Evolutionary conservation across 2,797 vertebrate genomes (phyloP).

Genomic region (Naso thynnoides): DNA sequence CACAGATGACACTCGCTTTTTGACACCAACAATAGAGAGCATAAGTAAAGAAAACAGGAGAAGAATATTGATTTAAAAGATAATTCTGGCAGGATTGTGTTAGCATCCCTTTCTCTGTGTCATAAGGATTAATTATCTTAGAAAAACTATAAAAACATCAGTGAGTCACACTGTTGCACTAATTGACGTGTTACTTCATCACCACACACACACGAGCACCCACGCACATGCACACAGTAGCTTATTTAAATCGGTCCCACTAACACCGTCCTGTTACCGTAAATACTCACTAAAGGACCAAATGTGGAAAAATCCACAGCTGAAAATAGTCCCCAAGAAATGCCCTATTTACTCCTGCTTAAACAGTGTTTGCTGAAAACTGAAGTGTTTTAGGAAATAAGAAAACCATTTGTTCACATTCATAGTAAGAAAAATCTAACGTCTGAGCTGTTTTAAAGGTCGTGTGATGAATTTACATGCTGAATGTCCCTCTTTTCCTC

Average conservation of each 20-base stretch:
- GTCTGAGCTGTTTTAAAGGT: not conserved
- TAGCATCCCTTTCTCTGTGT: too few relatives aligned
- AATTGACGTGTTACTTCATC: too few relatives aligned
- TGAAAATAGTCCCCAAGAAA: not conserved
- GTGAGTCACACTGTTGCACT: not conserved
- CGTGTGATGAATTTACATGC: not conserved
- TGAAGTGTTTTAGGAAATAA: not conserved
- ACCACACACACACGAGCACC: too few relatives aligned
- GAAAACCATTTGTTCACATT: too few relatives aligned
- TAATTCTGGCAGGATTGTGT: too few relatives aligned
- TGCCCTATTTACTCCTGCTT: not conserved
- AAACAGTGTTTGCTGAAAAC: not conserved
- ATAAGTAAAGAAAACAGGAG: not conserved
- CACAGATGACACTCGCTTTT: not conserved
- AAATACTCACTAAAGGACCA: not conserved
- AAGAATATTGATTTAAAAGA: not conserved
- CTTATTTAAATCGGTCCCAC: too few relatives aligned
- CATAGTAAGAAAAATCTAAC: not conserved
- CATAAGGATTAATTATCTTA: too few relatives aligned
- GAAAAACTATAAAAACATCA: not conserved
- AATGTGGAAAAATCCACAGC: not conserved
- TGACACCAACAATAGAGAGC: too few relatives aligned
- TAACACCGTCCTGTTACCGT: too few relatives aligned
- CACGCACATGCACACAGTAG: too few relatives aligned
- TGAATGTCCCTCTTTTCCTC: conserved; percentile 39